A percentile compares a stretch with the other conserved stretches of the same genome.
phyloP scores from a whole-genome alignment of 2,797 vertebrate genomes.

The Pipistrellus kuhlii region DNA sequence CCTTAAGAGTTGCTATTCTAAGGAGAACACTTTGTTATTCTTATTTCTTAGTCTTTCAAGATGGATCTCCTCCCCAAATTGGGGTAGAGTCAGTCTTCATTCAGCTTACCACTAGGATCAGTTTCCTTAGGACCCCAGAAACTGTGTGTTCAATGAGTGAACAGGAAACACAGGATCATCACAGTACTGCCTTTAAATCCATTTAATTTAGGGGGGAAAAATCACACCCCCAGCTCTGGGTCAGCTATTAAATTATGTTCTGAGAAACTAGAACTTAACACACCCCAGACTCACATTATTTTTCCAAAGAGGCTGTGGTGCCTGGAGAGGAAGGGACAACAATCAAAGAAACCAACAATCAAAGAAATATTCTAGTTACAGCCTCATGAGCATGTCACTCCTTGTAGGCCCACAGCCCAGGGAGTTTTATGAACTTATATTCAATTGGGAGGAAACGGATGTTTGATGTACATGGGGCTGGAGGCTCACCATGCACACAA shows the following conservation, averaged over 20 bases:
- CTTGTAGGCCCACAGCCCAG: not conserved
- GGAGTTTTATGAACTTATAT: not conserved
- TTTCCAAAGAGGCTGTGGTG: not conserved
- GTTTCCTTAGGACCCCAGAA: not conserved
- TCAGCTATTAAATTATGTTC: not conserved
- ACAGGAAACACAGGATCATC: not conserved
- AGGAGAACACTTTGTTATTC: not conserved
- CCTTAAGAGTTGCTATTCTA: too few relatives aligned
- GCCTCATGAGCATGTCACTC: not conserved
- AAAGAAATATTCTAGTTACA: too few relatives aligned
- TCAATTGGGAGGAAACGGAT: not conserved
- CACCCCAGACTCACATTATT: not conserved
- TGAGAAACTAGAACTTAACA: not conserved
- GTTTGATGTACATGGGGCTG: rapidly evolving
- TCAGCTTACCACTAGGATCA: rapidly evolving
- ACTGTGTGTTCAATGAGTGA: not conserved
- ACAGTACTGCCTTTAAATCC: not conserved
- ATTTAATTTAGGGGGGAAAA: not conserved
- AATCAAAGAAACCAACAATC: too few relatives aligned
- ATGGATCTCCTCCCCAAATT: not conserved
- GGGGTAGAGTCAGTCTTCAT: not conserved
- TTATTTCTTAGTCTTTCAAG: not conserved
- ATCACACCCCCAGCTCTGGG: rapidly evolving
- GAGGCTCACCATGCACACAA: rapidly evolving
- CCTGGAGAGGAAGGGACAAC: not conserved